These are phyloP conservation scores for Aphidius gifuensis DNA, from an alignment of 1,140 invertebrate genomes.

Conservation along the genomic window DNA sequence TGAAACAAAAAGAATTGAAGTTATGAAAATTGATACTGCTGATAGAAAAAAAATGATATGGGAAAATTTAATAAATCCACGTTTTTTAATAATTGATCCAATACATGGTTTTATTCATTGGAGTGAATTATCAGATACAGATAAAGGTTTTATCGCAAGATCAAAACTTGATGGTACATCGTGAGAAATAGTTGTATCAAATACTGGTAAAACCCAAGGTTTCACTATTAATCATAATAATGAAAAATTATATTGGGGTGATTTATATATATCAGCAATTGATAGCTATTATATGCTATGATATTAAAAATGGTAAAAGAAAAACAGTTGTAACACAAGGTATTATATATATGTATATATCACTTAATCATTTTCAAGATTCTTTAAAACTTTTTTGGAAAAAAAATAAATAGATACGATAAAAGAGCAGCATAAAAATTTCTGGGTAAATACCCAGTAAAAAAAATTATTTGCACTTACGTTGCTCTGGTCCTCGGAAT, in stretches of 20 bases:
- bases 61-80: slow-evolving; percentile 77
- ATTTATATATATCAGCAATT: slow-evolving; percentile 73
- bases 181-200: slow-evolving; percentile 63
- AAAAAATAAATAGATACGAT: too few relatives aligned
- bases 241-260: slow-evolving; percentile 80
- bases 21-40: slow-evolving; percentile 79
- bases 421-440: too few relatives aligned
- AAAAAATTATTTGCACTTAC: too few relatives aligned
- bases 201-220: slow-evolving; percentile 72
- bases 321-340: slow-evolving; percentile 60
- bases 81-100: slow-evolving; percentile 83
- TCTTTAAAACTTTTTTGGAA: too few relatives aligned
- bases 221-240: slow-evolving; percentile 70
- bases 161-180: slow-evolving; percentile 72
- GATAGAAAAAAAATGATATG: slow-evolving; percentile 82
- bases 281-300: slow-evolving; percentile 77
- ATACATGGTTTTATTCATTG: slow-evolving; percentile 86
- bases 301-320: slow-evolving; percentile 67
- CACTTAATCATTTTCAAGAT: too few relatives aligned
- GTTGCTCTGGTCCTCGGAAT: too few relatives aligned
- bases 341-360: slow-evolving; percentile 61
- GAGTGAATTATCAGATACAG: slow-evolving; percentile 73
- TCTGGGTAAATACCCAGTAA: too few relatives aligned
- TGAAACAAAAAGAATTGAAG: slow-evolving; percentile 82
- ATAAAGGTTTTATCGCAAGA: slow-evolving; percentile 68